Conservation (phyloP, 2,113 vertebrate genomes). For the Grallaria varia region DNA sequence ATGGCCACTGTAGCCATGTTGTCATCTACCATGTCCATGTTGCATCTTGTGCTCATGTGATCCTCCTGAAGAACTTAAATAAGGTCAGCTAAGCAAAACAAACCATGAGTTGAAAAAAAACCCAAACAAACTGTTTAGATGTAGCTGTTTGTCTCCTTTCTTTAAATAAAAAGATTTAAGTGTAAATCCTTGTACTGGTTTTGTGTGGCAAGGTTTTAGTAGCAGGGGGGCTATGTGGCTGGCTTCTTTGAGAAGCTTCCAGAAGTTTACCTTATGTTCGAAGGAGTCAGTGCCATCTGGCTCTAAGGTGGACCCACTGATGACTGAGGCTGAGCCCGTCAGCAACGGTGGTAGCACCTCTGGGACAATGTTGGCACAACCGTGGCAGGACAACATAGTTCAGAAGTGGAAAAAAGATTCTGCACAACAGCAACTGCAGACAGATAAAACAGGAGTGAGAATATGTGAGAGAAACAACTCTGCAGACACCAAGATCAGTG, state of each 20-base stretch:
- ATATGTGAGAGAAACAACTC: neutral
- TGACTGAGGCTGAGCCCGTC: neutral
- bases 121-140: neutral
- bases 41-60: neutral
- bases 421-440: neutral
- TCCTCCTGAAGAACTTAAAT: neutral
- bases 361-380: too few relatives aligned
- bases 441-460: neutral
- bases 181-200: neutral
- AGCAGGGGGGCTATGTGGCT: neutral
- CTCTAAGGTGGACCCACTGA: neutral
- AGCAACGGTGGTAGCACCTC: neutral
- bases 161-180: neutral
- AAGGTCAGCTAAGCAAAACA: neutral
- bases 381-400: too few relatives aligned
- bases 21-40: neutral
- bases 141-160: neutral
- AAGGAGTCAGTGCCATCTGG: accelerated
- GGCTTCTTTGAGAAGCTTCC: neutral
- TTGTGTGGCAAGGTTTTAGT: neutral
- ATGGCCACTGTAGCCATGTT: neutral
- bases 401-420: neutral
- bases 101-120: neutral
- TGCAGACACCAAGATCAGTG: neutral
- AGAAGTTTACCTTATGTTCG: neutral